A percentile compares a stretch with the other conserved stretches of the same genome.
phyloP scores from a whole-genome alignment of 2,888 invertebrate genomes.

The Chironomus riparius region DNA sequence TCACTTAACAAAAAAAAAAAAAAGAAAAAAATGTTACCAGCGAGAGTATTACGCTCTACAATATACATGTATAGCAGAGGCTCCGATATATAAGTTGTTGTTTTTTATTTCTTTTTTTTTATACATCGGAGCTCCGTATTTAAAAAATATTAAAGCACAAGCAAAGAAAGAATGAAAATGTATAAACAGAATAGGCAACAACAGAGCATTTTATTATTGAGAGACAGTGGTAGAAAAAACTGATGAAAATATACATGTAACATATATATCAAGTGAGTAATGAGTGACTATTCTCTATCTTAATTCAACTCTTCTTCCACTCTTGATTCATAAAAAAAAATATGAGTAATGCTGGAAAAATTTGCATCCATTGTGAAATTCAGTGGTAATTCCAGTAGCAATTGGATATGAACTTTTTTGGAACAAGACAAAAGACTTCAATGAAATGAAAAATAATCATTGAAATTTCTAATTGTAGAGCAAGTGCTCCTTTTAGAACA shows the following conservation, averaged over 20 bases:
- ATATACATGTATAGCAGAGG: constrained; percentile 13
- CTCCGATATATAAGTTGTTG: background rate
- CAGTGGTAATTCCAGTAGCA: no score
- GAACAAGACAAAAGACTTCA: no score
- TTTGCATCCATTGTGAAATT: no score
- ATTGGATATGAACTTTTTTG: no score
- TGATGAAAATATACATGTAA: background rate
- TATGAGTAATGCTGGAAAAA: no score
- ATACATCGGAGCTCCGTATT: background rate
- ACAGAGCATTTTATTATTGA: background rate
- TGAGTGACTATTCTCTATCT: background rate
- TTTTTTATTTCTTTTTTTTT: background rate
- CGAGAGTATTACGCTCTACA: constrained; percentile 21
- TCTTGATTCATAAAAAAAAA: no score
- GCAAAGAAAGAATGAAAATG: constrained; percentile 14
- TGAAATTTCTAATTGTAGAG: no score
- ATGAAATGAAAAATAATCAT: no score
- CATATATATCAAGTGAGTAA: background rate
- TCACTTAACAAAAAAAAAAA: constrained; percentile 22
- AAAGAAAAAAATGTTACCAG: constrained; percentile 23
- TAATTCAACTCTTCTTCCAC: background rate
- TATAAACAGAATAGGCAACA: constrained; percentile 4
- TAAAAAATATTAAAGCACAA: constrained; percentile 3
- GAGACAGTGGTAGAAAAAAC: background rate
- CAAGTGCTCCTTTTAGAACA: no score